Conservation (phyloP, 2,797 vertebrate species). For the Ispidina picta region DNA sequence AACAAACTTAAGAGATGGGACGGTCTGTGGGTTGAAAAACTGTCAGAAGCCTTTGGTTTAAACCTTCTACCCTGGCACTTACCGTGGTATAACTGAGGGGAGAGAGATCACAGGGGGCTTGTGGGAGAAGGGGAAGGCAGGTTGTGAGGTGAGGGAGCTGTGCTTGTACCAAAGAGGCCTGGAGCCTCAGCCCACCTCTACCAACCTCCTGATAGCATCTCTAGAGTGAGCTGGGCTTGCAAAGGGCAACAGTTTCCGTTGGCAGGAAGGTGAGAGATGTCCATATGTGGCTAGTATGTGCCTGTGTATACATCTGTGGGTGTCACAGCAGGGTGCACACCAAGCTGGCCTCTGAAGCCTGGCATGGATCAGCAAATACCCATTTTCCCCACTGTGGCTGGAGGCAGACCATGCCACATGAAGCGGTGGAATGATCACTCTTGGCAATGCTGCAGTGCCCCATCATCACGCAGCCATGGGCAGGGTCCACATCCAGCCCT, state of each 20-base stretch:
- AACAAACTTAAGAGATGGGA: background rate
- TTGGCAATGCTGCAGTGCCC: background rate
- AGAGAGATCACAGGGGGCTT: background rate
- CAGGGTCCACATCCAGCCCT: background rate
- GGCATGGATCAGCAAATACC: background rate
- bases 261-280: slow-evolving; percentile 40
- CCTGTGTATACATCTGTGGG: background rate
- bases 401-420: fast-evolving
- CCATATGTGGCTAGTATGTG: background rate
- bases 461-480: fast-evolving
- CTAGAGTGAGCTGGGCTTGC: background rate
- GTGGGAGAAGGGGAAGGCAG: background rate
- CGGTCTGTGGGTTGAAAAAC: background rate
- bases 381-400: background rate
- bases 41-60: background rate
- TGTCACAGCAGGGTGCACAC: background rate
- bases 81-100: background rate
- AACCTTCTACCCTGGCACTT: background rate
- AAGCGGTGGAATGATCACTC: fast-evolving
- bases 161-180: background rate
- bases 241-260: slow-evolving; percentile 57
- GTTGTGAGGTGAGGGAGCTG: background rate
- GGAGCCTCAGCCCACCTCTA: background rate
- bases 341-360: background rate
- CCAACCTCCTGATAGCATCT: slow-evolving; percentile 53